Conservation (phyloP, 1,140 invertebrate species). For the Metaphire vulgaris region DNA sequence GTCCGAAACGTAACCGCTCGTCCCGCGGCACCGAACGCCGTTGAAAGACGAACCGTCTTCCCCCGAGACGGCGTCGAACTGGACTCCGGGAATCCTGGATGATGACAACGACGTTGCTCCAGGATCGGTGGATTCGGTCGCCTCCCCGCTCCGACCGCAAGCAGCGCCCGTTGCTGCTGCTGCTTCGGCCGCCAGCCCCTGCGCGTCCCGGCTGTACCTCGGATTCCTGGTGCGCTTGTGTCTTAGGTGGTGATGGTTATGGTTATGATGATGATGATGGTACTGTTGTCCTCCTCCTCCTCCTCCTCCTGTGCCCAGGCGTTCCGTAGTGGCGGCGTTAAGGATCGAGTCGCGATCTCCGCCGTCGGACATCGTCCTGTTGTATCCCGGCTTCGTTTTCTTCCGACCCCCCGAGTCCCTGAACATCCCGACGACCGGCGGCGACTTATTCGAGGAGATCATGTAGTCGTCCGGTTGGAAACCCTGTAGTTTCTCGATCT, state of each 20-base stretch:
- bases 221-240: background rate
- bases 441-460: background rate
- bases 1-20: background rate
- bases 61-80: background rate
- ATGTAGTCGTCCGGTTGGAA: background rate
- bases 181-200: background rate
- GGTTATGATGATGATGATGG: too few relatives aligned
- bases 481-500: background rate
- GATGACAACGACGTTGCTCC: background rate
- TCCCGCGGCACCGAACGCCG: background rate
- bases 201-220: background rate
- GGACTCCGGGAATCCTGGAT: background rate
- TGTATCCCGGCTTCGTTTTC: background rate
- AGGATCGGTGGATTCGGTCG: background rate
- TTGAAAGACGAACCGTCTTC: background rate
- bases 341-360: background rate
- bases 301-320: too few relatives aligned
- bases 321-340: background rate
- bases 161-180: background rate
- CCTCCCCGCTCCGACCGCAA: background rate
- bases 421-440: background rate
- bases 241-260: background rate
- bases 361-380: background rate
- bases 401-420: background rate
- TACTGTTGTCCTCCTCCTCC: too few relatives aligned